phyloP scores from a whole-genome alignment of 2,888 invertebrate genomes.

The Zaprionus obscuricornis region DNA sequence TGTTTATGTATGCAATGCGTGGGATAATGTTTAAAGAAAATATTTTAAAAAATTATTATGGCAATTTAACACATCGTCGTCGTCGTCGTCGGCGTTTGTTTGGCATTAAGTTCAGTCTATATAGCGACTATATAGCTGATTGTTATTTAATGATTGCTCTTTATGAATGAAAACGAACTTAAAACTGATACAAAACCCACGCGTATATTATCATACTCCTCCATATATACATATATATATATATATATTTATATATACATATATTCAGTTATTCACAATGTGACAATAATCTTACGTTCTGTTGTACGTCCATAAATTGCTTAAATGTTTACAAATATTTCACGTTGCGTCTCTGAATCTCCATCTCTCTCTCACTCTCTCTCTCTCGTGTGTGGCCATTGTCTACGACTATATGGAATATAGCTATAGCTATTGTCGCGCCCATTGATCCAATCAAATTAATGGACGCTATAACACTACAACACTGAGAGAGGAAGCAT shows the following conservation, averaged over 20 bases:
- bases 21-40: constrained; percentile 44
- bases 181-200: constrained; percentile 51
- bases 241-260: constrained; percentile 12
- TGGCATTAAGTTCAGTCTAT: constrained; percentile 64
- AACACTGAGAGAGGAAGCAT: constrained; percentile 14
- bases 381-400: constrained; percentile 9
- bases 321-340: constrained; percentile 75
- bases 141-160: constrained; percentile 73
- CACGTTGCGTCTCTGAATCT: constrained; percentile 31
- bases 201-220: constrained; percentile 4
- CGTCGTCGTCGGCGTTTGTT: constrained; percentile 76
- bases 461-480: constrained; percentile 63
- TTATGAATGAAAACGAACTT: constrained; percentile 65
- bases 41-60: constrained; percentile 59
- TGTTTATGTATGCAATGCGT: constrained; percentile 34
- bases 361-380: background rate
- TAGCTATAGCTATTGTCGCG: constrained; percentile 55
- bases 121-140: constrained; percentile 70
- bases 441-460: constrained; percentile 75
- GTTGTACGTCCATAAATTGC: constrained; percentile 61
- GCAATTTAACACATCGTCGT: constrained; percentile 66
- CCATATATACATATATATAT: constrained; percentile 6
- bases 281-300: constrained; percentile 45
- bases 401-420: constrained; percentile 21
- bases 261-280: constrained; percentile 27